phyloP scores from a whole-genome alignment of 2,888 invertebrate species.

The Onchidella celtica region DNA sequence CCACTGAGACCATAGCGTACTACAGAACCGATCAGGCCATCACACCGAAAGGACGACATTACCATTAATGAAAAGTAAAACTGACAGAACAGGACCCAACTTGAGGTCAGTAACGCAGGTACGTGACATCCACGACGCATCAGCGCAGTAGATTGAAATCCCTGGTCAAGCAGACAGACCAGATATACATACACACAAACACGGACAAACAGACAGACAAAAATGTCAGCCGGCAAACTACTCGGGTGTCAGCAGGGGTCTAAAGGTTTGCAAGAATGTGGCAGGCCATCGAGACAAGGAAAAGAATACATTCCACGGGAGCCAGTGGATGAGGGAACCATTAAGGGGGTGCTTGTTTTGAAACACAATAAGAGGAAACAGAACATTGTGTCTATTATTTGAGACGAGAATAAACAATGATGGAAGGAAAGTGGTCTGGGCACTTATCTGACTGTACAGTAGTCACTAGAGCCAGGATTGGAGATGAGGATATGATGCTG shows the following conservation, averaged over 20 bases:
- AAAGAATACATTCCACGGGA: neutral
- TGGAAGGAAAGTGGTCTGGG: neutral
- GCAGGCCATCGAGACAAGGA: neutral
- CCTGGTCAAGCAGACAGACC: neutral
- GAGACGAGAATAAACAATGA: neutral
- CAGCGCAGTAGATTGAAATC: neutral
- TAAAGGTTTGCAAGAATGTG: constrained; percentile 19
- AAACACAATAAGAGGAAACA: neutral
- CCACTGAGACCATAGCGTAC: too few relatives aligned
- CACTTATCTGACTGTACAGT: too few relatives aligned
- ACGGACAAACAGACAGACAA: neutral
- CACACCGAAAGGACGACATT: too few relatives aligned
- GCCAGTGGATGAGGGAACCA: neutral
- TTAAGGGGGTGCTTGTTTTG: neutral
- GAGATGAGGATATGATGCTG: too few relatives aligned
- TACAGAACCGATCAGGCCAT: too few relatives aligned
- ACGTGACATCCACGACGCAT: too few relatives aligned
- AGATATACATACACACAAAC: neutral
- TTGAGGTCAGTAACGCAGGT: neutral
- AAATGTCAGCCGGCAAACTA: neutral
- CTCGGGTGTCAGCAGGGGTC: neutral
- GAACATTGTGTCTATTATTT: neutral
- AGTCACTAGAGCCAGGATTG: too few relatives aligned
- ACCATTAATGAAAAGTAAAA: neutral
- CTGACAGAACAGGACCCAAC: neutral